phyloP scores from a whole-genome alignment of 2,888 invertebrate genomes.

The Lacanobia oleracea region DNA sequence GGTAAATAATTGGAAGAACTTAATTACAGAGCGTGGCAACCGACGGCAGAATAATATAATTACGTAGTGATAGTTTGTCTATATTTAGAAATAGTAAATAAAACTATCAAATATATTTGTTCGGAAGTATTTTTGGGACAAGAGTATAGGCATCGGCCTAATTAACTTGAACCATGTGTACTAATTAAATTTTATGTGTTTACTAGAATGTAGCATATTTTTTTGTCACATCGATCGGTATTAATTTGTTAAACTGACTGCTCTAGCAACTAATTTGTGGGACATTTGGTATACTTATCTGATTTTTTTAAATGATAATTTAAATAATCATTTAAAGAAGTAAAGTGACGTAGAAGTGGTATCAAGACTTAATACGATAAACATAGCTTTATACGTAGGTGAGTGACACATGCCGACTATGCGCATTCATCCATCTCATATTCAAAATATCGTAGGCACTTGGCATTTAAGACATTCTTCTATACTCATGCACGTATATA shows the following conservation, averaged over 20 bases:
- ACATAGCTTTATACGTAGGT: background rate
- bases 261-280: background rate
- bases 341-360: conserved; percentile 12
- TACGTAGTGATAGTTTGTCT: conserved; percentile 28
- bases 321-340: conserved; percentile 24
- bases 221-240: background rate
- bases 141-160: background rate
- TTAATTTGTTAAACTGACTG: background rate
- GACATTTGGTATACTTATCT: background rate
- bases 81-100: conserved; percentile 5
- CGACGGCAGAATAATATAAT: conserved; percentile 20
- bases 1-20: conserved; percentile 43
- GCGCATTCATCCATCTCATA: conserved; percentile 26
- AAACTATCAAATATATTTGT: background rate
- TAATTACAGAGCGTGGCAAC: conserved; percentile 36
- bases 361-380: conserved; percentile 12
- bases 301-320: conserved; percentile 5
- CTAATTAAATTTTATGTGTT: background rate
- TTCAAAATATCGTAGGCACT: conserved; percentile 28
- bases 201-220: background rate
- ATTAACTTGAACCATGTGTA: background rate
- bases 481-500: background rate
- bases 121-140: background rate
- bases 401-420: conserved; percentile 8
- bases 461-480: conserved; percentile 11